Evolutionary conservation across 2,888 invertebrate species (phyloP).

Genomic region (Drosophila formosana): DNA sequence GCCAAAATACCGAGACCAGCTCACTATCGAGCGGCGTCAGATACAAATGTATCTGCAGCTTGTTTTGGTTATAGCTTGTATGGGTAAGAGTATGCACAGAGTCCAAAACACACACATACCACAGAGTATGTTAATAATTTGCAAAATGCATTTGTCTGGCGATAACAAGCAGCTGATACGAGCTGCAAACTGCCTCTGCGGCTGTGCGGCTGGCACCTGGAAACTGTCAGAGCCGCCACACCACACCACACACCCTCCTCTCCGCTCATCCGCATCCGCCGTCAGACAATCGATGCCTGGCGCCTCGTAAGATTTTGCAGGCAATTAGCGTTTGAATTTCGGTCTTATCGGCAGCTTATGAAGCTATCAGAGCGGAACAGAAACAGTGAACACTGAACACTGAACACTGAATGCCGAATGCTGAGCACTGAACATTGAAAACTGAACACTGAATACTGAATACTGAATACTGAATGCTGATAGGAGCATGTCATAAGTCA

Average conservation of each 20-base stretch:
- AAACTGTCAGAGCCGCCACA: slow-evolving; percentile 38
- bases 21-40: slow-evolving; percentile 64
- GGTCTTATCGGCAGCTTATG: slow-evolving; percentile 71
- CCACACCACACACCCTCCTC: slow-evolving; percentile 1
- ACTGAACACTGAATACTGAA: slow-evolving; percentile 26
- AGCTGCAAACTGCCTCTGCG: slow-evolving; percentile 6
- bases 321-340: slow-evolving; percentile 67
- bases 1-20: slow-evolving; percentile 19
- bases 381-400: neutral
- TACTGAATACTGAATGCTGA: slow-evolving; percentile 30
- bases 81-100: slow-evolving; percentile 43
- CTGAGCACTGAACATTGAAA: neutral
- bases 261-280: neutral
- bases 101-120: slow-evolving; percentile 18
- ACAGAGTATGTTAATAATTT: slow-evolving; percentile 77
- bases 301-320: slow-evolving; percentile 34
- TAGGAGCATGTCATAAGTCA: slow-evolving; percentile 72
- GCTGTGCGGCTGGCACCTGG: slow-evolving; percentile 48
- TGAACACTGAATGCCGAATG: neutral
- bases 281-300: slow-evolving; percentile 12
- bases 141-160: slow-evolving; percentile 82
- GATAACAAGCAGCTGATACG: slow-evolving; percentile 77
- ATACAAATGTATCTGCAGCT: slow-evolving; percentile 71
- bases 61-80: slow-evolving; percentile 34
- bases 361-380: slow-evolving; percentile 64